Conservation (phyloP, 2,797 vertebrate species). For the Trachurus trachurus region DNA sequence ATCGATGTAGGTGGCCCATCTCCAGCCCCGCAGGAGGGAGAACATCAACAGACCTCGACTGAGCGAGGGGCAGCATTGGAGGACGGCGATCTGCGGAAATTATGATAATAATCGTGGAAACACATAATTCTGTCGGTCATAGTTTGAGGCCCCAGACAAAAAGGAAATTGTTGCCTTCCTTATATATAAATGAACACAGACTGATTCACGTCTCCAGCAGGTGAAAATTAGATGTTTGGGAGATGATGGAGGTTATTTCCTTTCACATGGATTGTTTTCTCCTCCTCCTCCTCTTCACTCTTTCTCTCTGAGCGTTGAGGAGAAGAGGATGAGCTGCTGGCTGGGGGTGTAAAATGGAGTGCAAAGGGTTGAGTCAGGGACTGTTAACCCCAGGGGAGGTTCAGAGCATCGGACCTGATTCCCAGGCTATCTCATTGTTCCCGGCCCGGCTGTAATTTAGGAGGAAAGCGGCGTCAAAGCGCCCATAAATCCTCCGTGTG, state of each 20-base stretch:
- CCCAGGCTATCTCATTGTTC: slow-evolving; percentile 73
- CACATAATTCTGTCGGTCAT: slow-evolving; percentile 54
- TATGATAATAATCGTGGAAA: slow-evolving; percentile 62
- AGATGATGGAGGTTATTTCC: slow-evolving; percentile 11
- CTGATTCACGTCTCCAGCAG: slow-evolving; percentile 20
- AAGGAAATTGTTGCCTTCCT: slow-evolving; percentile 13
- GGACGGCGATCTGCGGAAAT: slow-evolving; percentile 42
- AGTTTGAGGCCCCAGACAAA: slow-evolving; percentile 33
- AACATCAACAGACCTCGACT: slow-evolving; percentile 23
- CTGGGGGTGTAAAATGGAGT: slow-evolving; percentile 47
- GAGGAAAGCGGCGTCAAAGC: slow-evolving; percentile 66
- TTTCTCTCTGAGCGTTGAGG: slow-evolving; percentile 15
- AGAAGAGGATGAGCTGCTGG: slow-evolving; percentile 48
- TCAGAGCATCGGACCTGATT: slow-evolving; percentile 62
- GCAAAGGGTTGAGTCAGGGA: slow-evolving; percentile 60
- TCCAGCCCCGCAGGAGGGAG: slow-evolving; percentile 55
- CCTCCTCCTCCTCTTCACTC: not conserved
- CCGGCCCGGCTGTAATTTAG: slow-evolving; percentile 67
- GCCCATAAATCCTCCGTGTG: slow-evolving; percentile 66
- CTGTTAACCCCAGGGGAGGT: slow-evolving; percentile 67
- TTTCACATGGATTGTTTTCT: slow-evolving; percentile 18
- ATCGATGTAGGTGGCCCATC: slow-evolving; percentile 75
- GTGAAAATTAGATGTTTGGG: slow-evolving; percentile 16
- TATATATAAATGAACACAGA: slow-evolving; percentile 35
- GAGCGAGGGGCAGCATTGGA: slow-evolving; percentile 23